Evolutionary conservation across 2,113 vertebrate species (phyloP), one percentile per base, ranked within the genome.

Genomic region (Cyprinus carpio): DNA sequence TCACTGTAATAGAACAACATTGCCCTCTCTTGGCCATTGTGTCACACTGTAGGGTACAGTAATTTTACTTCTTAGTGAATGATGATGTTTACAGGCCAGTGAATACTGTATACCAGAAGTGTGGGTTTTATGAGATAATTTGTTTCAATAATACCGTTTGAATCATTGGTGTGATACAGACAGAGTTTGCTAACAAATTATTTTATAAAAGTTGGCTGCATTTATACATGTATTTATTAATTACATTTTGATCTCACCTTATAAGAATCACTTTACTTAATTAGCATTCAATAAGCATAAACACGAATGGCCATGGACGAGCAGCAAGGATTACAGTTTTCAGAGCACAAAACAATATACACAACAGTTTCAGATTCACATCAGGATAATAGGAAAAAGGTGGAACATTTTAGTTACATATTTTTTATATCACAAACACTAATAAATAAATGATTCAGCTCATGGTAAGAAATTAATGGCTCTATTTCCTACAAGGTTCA

Each of bases 371-470:
- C 54, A 58, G 54, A n/a, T 43, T 43, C 34, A 40, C 56, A 79
- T 16, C 25, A 20, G 2, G 29, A 56, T 29, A 20, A 60, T 7
- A 62, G 4, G 37, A 40, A 16, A 40, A 62, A 27, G 11, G 56
- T 40, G 56, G 25, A 79, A 60, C 54, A 25, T 40, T 62, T 13
- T 79, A 20, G 13, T 3, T 79, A 46, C 3, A 43, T 15, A 60
- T 40, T 43, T 78, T 78, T 80, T 43, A 62, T 62, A 40, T 80
- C 56, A 62, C 77, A 80, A 80, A 25, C 4, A 25, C 56, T 56
- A 64, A 27, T 43, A 60, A 80, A 79, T 79, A 79, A 79, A 40
- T 79, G 43, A 62, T 62, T 79, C 56, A 43, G 20, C 29, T 72
- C 69, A 72, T 23, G 69, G 10, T n/a, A 72, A 74, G 37, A 74